Percentiles rank a stretch among this genome's conserved stretches.
These are phyloP conservation scores for Pterostichus madidus DNA, from an alignment of 2,888 invertebrate genomes.

Conservation along the genomic window DNA sequence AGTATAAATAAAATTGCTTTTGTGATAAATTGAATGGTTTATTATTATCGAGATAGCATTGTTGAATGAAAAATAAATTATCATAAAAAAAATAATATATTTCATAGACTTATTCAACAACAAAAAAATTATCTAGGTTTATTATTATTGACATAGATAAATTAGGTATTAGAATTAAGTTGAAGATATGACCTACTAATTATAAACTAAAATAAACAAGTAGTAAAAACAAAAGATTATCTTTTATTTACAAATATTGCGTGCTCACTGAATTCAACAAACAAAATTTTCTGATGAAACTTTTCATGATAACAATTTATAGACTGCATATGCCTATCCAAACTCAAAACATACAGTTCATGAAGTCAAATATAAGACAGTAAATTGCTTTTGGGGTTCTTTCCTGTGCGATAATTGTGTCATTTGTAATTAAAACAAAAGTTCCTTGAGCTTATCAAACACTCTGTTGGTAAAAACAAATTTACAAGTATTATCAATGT, in stretches of 20 bases:
- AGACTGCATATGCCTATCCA: background rate
- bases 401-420: conserved; percentile 16
- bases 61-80: too few relatives aligned
- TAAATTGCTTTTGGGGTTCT: background rate
- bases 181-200: background rate
- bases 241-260: conserved; percentile 2
- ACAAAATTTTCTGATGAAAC: background rate
- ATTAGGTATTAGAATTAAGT: background rate
- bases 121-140: background rate
- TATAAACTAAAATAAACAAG: background rate
- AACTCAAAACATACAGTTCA: background rate
- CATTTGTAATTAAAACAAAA: background rate
- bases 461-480: conserved; percentile 18
- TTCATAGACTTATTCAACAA: background rate
- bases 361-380: background rate
- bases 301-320: background rate
- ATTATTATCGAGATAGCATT: too few relatives aligned
- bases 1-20: too few relatives aligned
- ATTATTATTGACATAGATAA: background rate
- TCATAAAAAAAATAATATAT: too few relatives aligned
- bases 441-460: conserved; percentile 1
- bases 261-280: background rate
- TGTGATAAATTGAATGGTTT: too few relatives aligned
- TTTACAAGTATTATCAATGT: conserved; percentile 47
- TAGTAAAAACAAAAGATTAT: background rate